Percentiles rank a stretch among this genome's conserved stretches.
Evolutionary conservation across 2,113 vertebrate species (phyloP).

Genomic region (Catharus fuscescens): DNA sequence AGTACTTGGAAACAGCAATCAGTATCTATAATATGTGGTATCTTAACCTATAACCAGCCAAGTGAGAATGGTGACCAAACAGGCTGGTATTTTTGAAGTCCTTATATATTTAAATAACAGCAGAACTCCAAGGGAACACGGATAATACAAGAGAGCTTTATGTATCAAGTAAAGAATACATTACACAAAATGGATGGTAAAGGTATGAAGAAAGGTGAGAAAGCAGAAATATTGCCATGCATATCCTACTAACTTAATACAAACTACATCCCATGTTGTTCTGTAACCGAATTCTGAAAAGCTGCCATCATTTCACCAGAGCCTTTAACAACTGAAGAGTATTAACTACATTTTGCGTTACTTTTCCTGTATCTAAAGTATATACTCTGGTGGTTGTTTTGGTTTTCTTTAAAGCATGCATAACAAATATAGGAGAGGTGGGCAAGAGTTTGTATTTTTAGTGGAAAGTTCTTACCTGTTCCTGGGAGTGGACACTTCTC

Average conservation of each 20-base stretch:
- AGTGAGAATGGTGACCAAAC: neutral
- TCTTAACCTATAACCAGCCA: neutral
- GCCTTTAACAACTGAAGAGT: neutral
- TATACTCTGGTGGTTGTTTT: no score
- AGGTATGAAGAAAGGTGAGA: neutral
- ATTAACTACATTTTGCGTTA: neutral
- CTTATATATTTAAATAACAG: neutral
- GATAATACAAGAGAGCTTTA: neutral
- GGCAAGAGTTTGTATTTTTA: neutral
- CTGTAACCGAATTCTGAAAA: neutral
- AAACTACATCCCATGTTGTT: neutral
- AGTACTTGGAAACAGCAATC: fast-evolving
- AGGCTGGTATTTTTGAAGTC: neutral
- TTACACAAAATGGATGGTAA: neutral
- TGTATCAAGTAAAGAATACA: neutral
- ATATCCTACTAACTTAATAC: neutral
- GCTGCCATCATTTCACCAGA: neutral
- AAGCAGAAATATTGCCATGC: neutral
- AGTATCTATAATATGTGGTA: neutral
- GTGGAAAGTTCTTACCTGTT: conserved; percentile 89
- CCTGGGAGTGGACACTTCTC: conserved; percentile 94
- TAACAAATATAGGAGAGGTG: neutral
- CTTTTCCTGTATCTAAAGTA: neutral
- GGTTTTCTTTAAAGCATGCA: neutral
- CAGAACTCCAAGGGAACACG: neutral